phyloP scores from a whole-genome alignment of 2,113 vertebrate genomes.

The Clinocottus analis region DNA sequence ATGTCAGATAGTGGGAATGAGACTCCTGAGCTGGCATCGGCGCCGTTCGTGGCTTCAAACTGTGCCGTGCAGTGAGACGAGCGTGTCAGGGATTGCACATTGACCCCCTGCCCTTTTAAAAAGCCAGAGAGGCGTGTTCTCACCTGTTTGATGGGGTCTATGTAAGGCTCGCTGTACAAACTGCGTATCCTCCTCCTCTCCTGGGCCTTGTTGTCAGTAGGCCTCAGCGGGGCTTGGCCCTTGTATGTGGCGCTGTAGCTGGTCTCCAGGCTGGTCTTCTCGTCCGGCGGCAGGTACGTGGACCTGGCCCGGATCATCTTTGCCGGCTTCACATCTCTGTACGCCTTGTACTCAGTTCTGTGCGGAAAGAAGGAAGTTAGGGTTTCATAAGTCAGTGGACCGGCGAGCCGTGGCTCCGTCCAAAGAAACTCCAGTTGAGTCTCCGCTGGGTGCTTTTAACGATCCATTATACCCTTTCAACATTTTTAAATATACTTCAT shows the following conservation, averaged over 20 bases:
- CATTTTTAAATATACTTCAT: neutral
- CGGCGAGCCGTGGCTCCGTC: neutral
- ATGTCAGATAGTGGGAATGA: slow-evolving; percentile 58
- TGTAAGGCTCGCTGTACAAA: slow-evolving; percentile 93
- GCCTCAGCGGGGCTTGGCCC: slow-evolving; percentile 82
- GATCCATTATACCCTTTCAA: neutral
- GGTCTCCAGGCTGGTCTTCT: slow-evolving; percentile 90
- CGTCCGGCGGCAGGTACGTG: slow-evolving; percentile 92
- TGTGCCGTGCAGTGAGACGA: slow-evolving; percentile 32
- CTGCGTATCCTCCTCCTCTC: slow-evolving; percentile 96
- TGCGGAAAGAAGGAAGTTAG: slow-evolving; percentile 17
- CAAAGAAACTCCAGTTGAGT: neutral
- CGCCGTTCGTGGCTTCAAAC: slow-evolving; percentile 1
- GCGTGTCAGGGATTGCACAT: neutral
- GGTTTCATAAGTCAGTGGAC: neutral
- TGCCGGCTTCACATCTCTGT: slow-evolving; percentile 90
- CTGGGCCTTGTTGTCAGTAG: slow-evolving; percentile 87
- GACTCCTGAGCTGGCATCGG: slow-evolving; percentile 51
- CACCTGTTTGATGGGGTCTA: slow-evolving; percentile 89
- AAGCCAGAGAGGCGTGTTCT: slow-evolving; percentile 51
- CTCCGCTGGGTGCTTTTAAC: neutral
- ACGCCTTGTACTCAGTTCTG: slow-evolving; percentile 96
- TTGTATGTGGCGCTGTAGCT: slow-evolving; percentile 95
- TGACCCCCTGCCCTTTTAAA: too few relatives aligned
- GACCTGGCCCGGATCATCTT: slow-evolving; percentile 91